A percentile compares a stretch with the other conserved stretches of the same genome.
phyloP scores from a whole-genome alignment of 2,888 invertebrate species.

The Uloborus plumipes region DNA sequence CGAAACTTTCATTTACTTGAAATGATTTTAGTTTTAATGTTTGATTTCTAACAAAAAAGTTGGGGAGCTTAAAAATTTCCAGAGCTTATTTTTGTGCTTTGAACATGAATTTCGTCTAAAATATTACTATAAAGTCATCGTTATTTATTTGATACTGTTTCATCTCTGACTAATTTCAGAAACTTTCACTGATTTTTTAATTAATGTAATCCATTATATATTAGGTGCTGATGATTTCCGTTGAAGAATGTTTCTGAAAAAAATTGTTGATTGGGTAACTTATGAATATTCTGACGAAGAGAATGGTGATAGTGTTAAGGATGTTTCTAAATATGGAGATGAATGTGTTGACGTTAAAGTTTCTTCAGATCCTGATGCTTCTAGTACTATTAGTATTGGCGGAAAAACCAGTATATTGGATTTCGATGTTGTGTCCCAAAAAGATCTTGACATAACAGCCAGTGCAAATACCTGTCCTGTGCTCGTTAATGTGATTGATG shows the following conservation, averaged over 20 bases:
- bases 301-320: background rate
- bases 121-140: too few species aligned
- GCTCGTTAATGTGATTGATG: too few species aligned
- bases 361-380: background rate
- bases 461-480: background rate
- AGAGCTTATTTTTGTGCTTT: too few species aligned
- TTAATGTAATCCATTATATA: background rate
- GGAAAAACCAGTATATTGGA: constrained; percentile 16
- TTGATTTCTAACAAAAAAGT: too few species aligned
- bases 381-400: constrained; percentile 3
- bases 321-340: background rate
- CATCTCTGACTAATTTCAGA: background rate
- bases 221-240: constrained; percentile 13
- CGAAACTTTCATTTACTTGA: too few species aligned
- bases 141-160: background rate
- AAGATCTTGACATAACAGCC: background rate
- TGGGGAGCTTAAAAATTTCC: too few species aligned
- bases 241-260: constrained; percentile 19
- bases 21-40: too few species aligned
- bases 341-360: background rate
- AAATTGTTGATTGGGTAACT: constrained; percentile 21
- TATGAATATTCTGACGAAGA: constrained; percentile 8
- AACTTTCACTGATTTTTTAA: background rate
- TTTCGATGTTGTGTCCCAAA: background rate
- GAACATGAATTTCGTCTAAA: too few species aligned